Conservation (phyloP, 2,113 vertebrate genomes). For the Aldabrachelys gigantea region DNA sequence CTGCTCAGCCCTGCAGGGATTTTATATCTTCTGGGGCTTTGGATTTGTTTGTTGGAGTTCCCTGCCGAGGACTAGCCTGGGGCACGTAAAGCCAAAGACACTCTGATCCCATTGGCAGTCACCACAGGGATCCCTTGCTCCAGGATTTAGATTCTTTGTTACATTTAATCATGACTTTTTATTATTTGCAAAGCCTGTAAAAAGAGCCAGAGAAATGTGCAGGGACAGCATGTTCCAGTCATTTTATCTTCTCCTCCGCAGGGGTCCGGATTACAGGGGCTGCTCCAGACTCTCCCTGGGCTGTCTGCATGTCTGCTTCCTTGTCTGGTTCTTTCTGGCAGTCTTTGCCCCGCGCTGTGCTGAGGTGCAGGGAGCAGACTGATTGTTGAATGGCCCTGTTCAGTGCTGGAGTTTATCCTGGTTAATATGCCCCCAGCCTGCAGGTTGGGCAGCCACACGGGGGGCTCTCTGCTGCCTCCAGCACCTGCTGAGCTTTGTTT, state of each 20-base stretch:
- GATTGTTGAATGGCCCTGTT: not conserved
- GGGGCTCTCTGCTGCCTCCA: not conserved
- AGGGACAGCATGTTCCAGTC: not conserved
- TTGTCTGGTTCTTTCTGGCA: not conserved
- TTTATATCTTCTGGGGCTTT: not conserved
- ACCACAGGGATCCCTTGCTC: constrained; percentile 11
- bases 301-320: not conserved
- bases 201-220: not conserved
- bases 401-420: not conserved
- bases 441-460: not conserved
- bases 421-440: not conserved
- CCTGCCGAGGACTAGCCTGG: not conserved
- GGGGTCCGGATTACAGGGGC: not conserved
- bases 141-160: not conserved
- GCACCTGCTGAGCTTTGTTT: not conserved
- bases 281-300: not conserved
- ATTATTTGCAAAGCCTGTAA: constrained; percentile 17
- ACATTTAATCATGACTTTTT: constrained; percentile 34
- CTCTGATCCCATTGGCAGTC: not conserved
- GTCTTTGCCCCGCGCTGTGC: not conserved
- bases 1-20: not conserved
- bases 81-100: not conserved
- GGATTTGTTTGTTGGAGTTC: not conserved
- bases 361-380: not conserved
- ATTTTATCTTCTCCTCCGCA: constrained; percentile 17